Evolutionary conservation across 2,888 invertebrate species (phyloP).

Genomic region (Athrips mouffetella): DNA sequence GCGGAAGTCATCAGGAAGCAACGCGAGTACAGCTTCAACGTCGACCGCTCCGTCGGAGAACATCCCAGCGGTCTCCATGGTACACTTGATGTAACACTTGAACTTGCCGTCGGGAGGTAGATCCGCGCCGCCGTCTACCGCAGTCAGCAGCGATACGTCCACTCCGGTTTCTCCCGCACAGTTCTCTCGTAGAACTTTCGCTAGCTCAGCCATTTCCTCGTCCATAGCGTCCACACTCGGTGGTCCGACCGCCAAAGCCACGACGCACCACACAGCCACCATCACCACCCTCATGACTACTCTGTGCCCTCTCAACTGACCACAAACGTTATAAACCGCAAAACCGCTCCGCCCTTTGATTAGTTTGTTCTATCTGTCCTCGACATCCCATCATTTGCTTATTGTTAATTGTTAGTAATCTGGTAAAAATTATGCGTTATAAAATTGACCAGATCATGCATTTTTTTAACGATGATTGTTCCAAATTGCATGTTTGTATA

Average conservation of each 20-base stretch:
- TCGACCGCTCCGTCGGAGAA: conserved; percentile 56
- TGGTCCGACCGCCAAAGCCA: conserved; percentile 13
- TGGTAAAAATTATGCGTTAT: conserved; percentile 38
- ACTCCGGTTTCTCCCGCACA: conserved; percentile 59
- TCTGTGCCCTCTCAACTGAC: conserved; percentile 14
- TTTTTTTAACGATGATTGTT: conserved; percentile 5
- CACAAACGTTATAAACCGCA: conserved; percentile 38
- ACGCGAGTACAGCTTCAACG: conserved; percentile 56
- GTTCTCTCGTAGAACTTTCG: conserved; percentile 55
- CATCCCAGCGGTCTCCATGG: conserved; percentile 70
- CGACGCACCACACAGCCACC: conserved; percentile 13
- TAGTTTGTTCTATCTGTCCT: conserved; percentile 32
- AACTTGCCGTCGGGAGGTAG: conserved; percentile 49
- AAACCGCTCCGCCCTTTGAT: conserved; percentile 35
- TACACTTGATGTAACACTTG: conserved; percentile 67
- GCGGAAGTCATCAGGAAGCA: conserved; percentile 52
- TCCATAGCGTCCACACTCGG: conserved; percentile 42
- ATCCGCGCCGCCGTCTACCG: conserved; percentile 53
- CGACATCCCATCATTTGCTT: conserved; percentile 34
- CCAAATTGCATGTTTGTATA: neutral
- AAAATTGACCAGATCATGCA: neutral
- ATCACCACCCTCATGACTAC: conserved; percentile 20
- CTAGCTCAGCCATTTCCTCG: conserved; percentile 63
- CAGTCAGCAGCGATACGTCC: conserved; percentile 45
- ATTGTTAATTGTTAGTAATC: conserved; percentile 35